Conservation (phyloP, 2,888 invertebrate species). For the Hymenopus coronatus region DNA sequence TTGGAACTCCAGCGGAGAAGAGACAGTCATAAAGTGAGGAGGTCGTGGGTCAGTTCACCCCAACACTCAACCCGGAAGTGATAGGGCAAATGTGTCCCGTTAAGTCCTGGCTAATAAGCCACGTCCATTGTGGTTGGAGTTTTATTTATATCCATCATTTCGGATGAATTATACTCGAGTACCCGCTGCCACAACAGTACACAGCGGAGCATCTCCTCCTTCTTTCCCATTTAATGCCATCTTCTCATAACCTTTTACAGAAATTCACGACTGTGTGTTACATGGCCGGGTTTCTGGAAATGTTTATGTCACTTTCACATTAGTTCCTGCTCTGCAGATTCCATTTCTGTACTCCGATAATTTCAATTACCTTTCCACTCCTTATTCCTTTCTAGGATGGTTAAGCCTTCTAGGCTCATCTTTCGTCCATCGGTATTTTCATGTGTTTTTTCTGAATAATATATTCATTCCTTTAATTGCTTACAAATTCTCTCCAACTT, state of each 20-base stretch:
- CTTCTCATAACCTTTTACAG: background rate
- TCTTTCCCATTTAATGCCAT: background rate
- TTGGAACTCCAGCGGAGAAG: background rate
- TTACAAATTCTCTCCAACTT: too few species aligned
- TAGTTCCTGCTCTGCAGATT: background rate
- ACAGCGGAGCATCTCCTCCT: background rate
- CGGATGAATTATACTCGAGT: background rate
- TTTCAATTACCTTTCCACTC: too few species aligned
- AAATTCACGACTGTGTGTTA: background rate
- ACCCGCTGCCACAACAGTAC: background rate
- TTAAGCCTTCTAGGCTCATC: too few species aligned
- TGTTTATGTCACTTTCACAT: background rate
- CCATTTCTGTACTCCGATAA: too few species aligned
- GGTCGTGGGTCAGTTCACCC: background rate
- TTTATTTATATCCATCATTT: constrained; percentile 10
- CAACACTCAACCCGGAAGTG: background rate
- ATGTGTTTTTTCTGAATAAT: too few species aligned
- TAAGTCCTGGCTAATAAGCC: background rate
- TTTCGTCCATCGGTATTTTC: too few species aligned
- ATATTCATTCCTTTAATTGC: too few species aligned
- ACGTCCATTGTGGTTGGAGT: constrained; percentile 5
- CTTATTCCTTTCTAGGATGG: too few species aligned
- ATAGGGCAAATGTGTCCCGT: background rate
- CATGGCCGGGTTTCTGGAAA: background rate
- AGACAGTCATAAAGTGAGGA: background rate